Base-by-base conservation (phyloP, 2,797 vertebrate genomes). In the Phylloscopus collybita region DNA sequence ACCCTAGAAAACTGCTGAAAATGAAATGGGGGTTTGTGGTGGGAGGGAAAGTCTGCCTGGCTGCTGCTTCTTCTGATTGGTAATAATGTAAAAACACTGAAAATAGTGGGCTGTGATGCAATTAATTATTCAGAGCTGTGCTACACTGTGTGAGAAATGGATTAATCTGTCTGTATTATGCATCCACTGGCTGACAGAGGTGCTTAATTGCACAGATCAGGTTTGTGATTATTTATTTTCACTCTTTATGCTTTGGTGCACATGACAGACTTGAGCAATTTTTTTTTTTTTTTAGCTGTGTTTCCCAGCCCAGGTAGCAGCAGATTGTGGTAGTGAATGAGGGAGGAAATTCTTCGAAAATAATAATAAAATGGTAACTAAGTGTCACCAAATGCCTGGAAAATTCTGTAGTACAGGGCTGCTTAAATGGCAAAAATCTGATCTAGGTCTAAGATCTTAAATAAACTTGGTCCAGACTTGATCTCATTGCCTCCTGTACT, bases 101-200 rank as follows among this genome's bases (percentile, higher is more conserved):
- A 80, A 86, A 56, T 66, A 5, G 27, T 42, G 80, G 80, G 71
- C 67, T 93, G 50, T 60, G 80, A 30, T 92, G 53, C 73, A 76
- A 25, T 96, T 93, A 93, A 89, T 97, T 85, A 94, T 96, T 94
- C 76, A 93, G 91, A 64, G 73, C 78, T 72, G 34, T n/a, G 75
- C 61, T 80, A 8, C 50, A 23, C 72, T 66, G 16, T 65, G 49
- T 78, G 71, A 80, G 59, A 88, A 90, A 16, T 40, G n/a, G 34
- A 80, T 93, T 95, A 45, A 64, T 92, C 87, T 57, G 44, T 72
- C 88, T 25, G 30, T 90, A 36, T 87, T 80, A n/a, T 23, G 30
- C 59, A 74, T 88, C 84, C 76, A 44, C 15, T 53, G 62, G 50
- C 69, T 93, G 83, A 86, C 5, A 10, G 88, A 87, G 59, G 47